These are phyloP conservation scores for Pelodytes ibericus DNA, from an alignment of 2,797 vertebrate genomes.

Conservation along the genomic window DNA sequence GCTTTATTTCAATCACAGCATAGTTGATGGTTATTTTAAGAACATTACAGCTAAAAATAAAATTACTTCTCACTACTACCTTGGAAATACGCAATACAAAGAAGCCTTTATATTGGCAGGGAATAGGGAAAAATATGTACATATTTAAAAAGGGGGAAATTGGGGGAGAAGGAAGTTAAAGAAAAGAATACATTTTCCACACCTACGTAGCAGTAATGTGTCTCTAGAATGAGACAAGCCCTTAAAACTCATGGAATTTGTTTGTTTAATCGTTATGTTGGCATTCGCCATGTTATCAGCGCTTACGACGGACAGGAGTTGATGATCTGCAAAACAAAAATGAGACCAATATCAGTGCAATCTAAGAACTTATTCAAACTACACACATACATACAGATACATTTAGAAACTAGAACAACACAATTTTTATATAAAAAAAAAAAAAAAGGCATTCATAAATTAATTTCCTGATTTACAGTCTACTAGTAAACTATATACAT, in stretches of 20 bases:
- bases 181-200: slow-evolving; percentile 62
- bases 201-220: slow-evolving; percentile 95
- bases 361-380: slow-evolving; percentile 1
- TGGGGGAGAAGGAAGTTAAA: slow-evolving; percentile 32
- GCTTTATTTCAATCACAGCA: slow-evolving; percentile 85
- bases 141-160: slow-evolving; percentile 73
- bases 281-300: slow-evolving; percentile 85
- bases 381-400: no score
- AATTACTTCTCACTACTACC: slow-evolving; percentile 78
- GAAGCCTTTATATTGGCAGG: slow-evolving; percentile 87
- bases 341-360: slow-evolving; percentile 57
- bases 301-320: slow-evolving; percentile 90
- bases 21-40: slow-evolving; percentile 79
- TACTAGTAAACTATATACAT: not conserved
- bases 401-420: not conserved
- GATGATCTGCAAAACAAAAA: slow-evolving; percentile 91
- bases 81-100: slow-evolving; percentile 83
- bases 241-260: slow-evolving; percentile 99
- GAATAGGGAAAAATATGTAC: slow-evolving; percentile 95
- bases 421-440: not conserved
- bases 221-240: slow-evolving; percentile 99
- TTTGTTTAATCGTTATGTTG: slow-evolving; percentile 79
- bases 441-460: not conserved
- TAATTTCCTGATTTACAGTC: not conserved
- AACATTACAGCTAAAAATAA: slow-evolving; percentile 83